Evolutionary conservation across 2,797 vertebrate species (phyloP), one percentile per base, ranked within the genome.

Genomic region (Lepilemur ruficaudatus): DNA sequence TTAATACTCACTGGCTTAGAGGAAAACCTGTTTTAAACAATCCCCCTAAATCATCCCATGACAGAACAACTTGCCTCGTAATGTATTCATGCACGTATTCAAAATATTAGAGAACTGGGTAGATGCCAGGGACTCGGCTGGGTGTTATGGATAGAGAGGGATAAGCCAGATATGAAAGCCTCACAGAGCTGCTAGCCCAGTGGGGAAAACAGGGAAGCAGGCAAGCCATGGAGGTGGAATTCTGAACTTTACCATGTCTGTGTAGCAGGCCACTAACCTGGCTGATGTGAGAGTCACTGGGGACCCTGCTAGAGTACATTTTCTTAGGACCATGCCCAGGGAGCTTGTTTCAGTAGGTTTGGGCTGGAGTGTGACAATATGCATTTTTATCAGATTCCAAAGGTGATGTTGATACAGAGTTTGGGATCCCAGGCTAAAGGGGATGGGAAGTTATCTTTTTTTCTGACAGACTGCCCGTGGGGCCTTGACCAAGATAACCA

Each of bases 251-350:
- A 23, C 52, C 0, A 10, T 2, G 4, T 50, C 35, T 17, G 4
- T 4, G 2, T 0, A 0, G 2, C 1, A 14, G 14, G 0, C 63
- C 55, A 55, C 72, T 25, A 15, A 78, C 43, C 1, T 13, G 69
- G 46, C 35, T 35, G n/a, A 30, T 0, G 3, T 52, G 67, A 61
- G 15, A 59, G 38, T 10, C 7, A 7, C 55, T 38, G 20, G 69
- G 23, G 17, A 69, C 41, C 41, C 28, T 20, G n/a, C 41, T 50
- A 30, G 23, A 63, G 61, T 13, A 30, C 2, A 12, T 32, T 25
- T 67, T 57, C 38, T 32, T 10, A 15, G 79, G 32, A 23, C 22
- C 32, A 10, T 13, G 4, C 22, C 18, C 4, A 50, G 57, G 41
- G 28, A 88, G n/a, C 32, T 35, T 2, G 0, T 55, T 50, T 52